Percentiles rank a stretch among this genome's conserved stretches.
phyloP scores from a whole-genome alignment of 2,888 invertebrate genomes.

The Lordiphosa andalusiaca region DNA sequence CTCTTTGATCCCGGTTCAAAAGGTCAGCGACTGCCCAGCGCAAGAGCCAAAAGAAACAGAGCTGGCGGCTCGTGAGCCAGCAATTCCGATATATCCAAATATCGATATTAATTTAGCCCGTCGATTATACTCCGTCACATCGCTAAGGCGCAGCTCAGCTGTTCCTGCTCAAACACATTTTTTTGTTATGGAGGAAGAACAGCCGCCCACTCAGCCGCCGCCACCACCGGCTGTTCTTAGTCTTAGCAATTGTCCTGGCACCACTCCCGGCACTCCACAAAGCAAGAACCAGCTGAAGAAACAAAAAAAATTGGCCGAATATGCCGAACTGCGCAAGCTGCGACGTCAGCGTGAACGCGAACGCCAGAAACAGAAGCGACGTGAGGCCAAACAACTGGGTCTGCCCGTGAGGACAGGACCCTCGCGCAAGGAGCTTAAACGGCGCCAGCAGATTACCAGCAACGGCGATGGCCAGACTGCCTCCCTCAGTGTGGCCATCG shows the following conservation, averaged over 20 bases:
- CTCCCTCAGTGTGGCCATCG: conserved; percentile 84
- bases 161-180: too few species aligned
- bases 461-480: conserved; percentile 68
- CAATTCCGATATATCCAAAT: too few species aligned
- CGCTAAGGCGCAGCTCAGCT: too few species aligned
- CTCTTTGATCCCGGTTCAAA: too few species aligned
- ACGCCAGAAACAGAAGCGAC: conserved; percentile 86
- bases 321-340: conserved; percentile 86
- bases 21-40: too few species aligned
- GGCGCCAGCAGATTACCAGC: conserved; percentile 64
- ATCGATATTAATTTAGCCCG: too few species aligned
- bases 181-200: neutral
- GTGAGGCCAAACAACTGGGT: conserved; percentile 86
- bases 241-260: conserved; percentile 42
- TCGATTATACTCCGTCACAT: too few species aligned
- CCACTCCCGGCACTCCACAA: conserved; percentile 51
- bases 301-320: conserved; percentile 85
- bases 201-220: neutral
- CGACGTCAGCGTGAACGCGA: conserved; percentile 88
- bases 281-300: conserved; percentile 37
- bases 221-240: neutral
- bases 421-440: conserved; percentile 89
- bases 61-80: too few species aligned
- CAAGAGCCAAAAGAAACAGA: too few species aligned
- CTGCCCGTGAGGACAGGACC: conserved; percentile 85